phyloP scores from a whole-genome alignment of 2,888 invertebrate genomes.

The Cylindroiulus punctatus region DNA sequence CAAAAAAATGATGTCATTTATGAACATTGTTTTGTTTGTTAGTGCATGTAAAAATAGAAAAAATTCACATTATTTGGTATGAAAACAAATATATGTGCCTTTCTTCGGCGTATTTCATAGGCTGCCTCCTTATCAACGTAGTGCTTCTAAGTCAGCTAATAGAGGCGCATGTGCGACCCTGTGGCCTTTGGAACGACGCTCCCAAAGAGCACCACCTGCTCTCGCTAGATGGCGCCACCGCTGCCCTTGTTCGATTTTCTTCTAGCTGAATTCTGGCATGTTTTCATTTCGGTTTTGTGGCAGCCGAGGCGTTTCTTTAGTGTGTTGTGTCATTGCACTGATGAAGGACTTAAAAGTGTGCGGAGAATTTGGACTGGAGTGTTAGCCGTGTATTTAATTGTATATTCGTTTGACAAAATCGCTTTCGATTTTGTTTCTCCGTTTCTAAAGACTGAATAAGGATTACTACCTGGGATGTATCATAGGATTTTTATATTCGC shows the following conservation, averaged over 20 bases:
- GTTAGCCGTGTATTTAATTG: constrained; percentile 50
- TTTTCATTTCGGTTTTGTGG: constrained; percentile 35
- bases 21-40: too few relatives aligned
- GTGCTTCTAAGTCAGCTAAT: not conserved
- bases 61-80: too few relatives aligned
- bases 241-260: not conserved
- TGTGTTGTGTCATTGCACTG: constrained; percentile 47
- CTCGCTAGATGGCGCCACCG: not conserved
- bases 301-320: constrained; percentile 21
- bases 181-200: not conserved
- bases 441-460: constrained; percentile 44
- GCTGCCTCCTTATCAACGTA: too few relatives aligned
- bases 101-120: too few relatives aligned
- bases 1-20: too few relatives aligned
- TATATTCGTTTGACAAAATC: constrained; percentile 43
- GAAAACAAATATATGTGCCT: too few relatives aligned
- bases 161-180: not conserved
- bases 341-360: constrained; percentile 42
- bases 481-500: constrained; percentile 49
- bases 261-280: not conserved
- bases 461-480: constrained; percentile 51
- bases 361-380: constrained; percentile 51
- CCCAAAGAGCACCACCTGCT: not conserved
- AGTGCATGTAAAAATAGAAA: too few relatives aligned
- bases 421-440: constrained; percentile 13